Base-by-base conservation (phyloP, 2,113 vertebrate genomes). In the Lophochroa leadbeateri region DNA sequence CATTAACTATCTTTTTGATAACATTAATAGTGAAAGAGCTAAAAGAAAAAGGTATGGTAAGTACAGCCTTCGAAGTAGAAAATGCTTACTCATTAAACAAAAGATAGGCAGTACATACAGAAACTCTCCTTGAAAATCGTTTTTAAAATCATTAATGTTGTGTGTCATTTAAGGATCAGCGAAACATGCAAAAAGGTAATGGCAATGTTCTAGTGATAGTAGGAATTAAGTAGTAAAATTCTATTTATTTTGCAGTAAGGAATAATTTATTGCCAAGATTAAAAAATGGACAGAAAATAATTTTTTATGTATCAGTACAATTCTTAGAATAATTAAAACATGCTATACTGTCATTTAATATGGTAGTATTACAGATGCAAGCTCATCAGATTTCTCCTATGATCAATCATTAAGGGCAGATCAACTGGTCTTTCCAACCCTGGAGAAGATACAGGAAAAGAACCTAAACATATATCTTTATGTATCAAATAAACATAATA, bases 71-170 rank as follows among this genome's bases (percentile, higher is more conserved):
- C 47, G 39, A 86, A 90, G 39, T 0, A 55, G 19, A 82, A 93
- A 95, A 60, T 37, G 12, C 11, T 77, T 86, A 57, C 44, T 49
- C 85, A 53, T 57, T 79, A 79, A 93, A 69, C 10, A 91, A 68
- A 68, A 87, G 29, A 64, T 65, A 75, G 31, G 13, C 44, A 37
- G 23, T 46, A 76, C 5, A 4, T 47, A 69, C 7, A 89, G 84
- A 94, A 93, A 21, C 3, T 88, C n/a, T 93, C 79, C 70, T 96
- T 96, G 71, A 93, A 92, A 90, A 88, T 78, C 71, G 90, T 71
- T 43, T 64, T 96, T 67, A 70, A 74, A 74, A 28, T 67, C 29
- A 71, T 81, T 77, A 86, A 74, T 85, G 80, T 44, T 41, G 5
- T 37, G 8, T 52, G 57, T 60, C 82, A 75, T 74, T 80, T 92